Evolutionary conservation across 2,888 invertebrate genomes (phyloP).

Genomic region (Drosophila bunnanda): DNA sequence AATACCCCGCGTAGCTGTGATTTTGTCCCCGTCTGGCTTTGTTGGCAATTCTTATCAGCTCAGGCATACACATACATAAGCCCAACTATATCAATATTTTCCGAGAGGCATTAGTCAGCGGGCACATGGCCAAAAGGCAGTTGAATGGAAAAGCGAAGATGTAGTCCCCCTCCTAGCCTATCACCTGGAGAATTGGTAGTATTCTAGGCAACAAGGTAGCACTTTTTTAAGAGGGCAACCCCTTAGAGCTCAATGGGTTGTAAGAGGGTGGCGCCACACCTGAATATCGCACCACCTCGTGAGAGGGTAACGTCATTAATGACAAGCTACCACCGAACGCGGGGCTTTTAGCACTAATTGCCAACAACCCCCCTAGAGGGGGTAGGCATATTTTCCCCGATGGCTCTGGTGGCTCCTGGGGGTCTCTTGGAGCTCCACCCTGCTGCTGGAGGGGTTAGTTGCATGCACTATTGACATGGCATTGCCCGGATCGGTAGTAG

Average conservation of each 20-base stretch:
- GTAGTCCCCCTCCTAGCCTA: background rate
- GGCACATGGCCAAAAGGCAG: conserved; percentile 20
- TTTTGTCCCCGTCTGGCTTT: conserved; percentile 27
- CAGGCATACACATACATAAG: conserved; percentile 1
- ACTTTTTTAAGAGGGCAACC: background rate
- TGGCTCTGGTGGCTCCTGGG: conserved; percentile 1
- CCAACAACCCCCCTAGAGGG: conserved; percentile 27
- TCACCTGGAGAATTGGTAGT: conserved; percentile 6
- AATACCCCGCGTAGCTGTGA: conserved; percentile 44
- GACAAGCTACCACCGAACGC: conserved; percentile 16
- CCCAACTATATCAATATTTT: conserved; percentile 11
- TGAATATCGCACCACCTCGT: conserved; percentile 20
- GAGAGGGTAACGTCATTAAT: conserved; percentile 30
- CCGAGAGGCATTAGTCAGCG: conserved; percentile 28
- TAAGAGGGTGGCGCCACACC: conserved; percentile 29
- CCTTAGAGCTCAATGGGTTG: conserved; percentile 3
- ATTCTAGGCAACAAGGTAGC: conserved; percentile 13
- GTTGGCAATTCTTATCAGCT: conserved; percentile 63
- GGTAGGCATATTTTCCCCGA: conserved; percentile 20
- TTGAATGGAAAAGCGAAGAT: conserved; percentile 24
- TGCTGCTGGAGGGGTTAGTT: conserved; percentile 22
- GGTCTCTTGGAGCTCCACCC: conserved; percentile 5
- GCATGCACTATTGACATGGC: conserved; percentile 78
- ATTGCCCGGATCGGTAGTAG: conserved; percentile 63
- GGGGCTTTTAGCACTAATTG: conserved; percentile 64